Evolutionary conservation across 2,888 invertebrate genomes (phyloP).

Genomic region (Aethes cnicana): DNA sequence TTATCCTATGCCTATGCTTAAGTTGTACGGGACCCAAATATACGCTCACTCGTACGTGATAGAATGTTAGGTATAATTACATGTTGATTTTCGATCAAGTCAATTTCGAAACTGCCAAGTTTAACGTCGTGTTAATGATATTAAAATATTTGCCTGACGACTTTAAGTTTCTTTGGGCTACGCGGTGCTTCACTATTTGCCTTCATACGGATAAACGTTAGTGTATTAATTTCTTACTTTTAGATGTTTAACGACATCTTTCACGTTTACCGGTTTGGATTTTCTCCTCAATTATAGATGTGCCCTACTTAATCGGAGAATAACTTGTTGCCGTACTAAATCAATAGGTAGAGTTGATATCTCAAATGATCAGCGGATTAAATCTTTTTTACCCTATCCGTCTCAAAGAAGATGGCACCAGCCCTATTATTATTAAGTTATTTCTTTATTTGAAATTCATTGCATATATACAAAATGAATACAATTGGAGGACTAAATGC

Average conservation of each 20-base stretch:
- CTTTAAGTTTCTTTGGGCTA: conserved; percentile 34
- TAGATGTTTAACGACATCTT: conserved; percentile 25
- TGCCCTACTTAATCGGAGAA: no score
- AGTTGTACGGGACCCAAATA: conserved; percentile 43
- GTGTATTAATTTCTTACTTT: conserved; percentile 30
- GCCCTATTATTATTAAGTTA: no score
- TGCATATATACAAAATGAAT: no score
- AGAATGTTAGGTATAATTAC: conserved; percentile 42
- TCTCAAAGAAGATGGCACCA: no score
- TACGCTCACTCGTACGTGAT: conserved; percentile 3
- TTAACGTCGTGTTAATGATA: conserved; percentile 73
- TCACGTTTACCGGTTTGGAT: conserved; percentile 24
- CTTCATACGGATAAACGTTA: background rate
- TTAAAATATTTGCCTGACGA: conserved; percentile 59
- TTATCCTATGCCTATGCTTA: no score
- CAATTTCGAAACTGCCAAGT: conserved; percentile 67
- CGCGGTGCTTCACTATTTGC: conserved; percentile 20
- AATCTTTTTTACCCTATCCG: no score
- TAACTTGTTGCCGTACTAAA: no score
- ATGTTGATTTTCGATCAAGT: conserved; percentile 67
- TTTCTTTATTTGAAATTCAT: no score
- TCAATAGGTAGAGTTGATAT: no score
- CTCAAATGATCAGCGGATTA: no score
- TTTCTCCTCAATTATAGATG: conserved; percentile 8
- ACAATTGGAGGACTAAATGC: no score